Conservation (phyloP, 1,140 invertebrate genomes). For the Carposina sasakii region DNA sequence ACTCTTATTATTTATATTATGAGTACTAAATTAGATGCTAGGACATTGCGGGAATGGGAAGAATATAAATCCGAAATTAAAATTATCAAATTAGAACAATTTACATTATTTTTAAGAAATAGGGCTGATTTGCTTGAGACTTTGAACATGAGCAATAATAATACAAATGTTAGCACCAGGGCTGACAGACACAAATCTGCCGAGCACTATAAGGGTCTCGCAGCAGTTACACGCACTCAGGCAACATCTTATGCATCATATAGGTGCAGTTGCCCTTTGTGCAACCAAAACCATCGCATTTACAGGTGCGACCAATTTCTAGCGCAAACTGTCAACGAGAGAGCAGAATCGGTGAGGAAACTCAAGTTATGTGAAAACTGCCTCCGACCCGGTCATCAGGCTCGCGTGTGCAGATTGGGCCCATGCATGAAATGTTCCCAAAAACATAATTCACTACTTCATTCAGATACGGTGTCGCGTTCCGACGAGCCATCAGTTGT, state of each 20-base stretch:
- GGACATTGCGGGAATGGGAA: slow-evolving; percentile 11
- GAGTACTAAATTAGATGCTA: slow-evolving; percentile 5
- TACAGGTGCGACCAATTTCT: slow-evolving; percentile 5
- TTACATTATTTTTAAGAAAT: too few relatives aligned
- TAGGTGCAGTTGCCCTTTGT: slow-evolving; percentile 3
- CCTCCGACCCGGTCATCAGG: background rate
- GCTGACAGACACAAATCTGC: slow-evolving; percentile 6
- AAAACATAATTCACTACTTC: background rate
- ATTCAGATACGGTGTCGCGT: background rate
- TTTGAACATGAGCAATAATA: slow-evolving; percentile 1
- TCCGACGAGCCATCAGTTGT: slow-evolving; percentile 3
- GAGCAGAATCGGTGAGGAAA: background rate
- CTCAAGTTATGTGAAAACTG: background rate
- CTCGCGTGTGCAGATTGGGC: background rate
- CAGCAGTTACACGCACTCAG: background rate
- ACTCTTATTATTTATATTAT: slow-evolving; percentile 9
- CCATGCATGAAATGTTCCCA: background rate
- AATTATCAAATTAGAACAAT: slow-evolving; percentile 2
- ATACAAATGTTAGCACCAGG: background rate
- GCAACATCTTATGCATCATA: too few relatives aligned
- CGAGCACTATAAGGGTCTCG: slow-evolving; percentile 7
- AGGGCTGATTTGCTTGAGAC: too few relatives aligned
- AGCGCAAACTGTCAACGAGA: background rate
- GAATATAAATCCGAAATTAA: slow-evolving; percentile 3
- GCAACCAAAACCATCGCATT: slow-evolving; percentile 7